Base-by-base conservation (phyloP, 2,797 vertebrate species). In the Amazona ochrocephala region DNA sequence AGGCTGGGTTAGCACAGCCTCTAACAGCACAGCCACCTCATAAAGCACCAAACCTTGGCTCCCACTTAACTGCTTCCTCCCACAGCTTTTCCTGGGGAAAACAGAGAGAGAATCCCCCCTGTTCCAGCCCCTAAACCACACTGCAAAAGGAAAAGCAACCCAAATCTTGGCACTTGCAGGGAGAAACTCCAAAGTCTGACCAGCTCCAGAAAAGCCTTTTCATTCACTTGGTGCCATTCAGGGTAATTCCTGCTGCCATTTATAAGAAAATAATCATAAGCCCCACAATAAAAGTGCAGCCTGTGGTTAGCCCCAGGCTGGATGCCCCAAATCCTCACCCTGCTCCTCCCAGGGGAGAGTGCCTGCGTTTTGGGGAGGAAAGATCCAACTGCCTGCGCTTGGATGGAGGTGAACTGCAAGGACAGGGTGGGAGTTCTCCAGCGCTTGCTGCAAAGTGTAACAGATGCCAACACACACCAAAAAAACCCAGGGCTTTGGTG, bases 331-430 rank as follows among this genome's bases (percentile, higher is more conserved):
- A 87, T 72, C 66, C 62, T 92, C 84, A 64, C 41, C 51, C 83
- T 42, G 68, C 54, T 85, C 50, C 54, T 87, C 27, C 60, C 75
- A 79, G 14, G 22, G n/a, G 13, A 42, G 34, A 3, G 2, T 17
- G 20, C 7, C 4, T 41, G 24, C 48, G 77, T 41, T 51, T 0
- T n/a, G 26, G 50, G 29, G 7, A 90, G 51, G 44, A 48, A 86
- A 80, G 19, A 71, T 32, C 27, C 80, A 91, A 29, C 22, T 80
- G 50, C 47, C 16, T 2, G 1, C 0, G 0, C 23, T n/a, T 0
- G 0, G 24, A 44, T 29, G 66, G n/a, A 88, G 22, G 1, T 11
- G 24, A 67, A 50, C 13, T 2, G 10, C 27, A 19, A 61, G 32
- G 41, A 48, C 11, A 0, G 0, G 42, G 24, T 5, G 45, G 64